A percentile compares a stretch with the other conserved stretches of the same genome.
Conservation (phyloP, 2,888 invertebrate species). For the Aleiodes alternator region DNA sequence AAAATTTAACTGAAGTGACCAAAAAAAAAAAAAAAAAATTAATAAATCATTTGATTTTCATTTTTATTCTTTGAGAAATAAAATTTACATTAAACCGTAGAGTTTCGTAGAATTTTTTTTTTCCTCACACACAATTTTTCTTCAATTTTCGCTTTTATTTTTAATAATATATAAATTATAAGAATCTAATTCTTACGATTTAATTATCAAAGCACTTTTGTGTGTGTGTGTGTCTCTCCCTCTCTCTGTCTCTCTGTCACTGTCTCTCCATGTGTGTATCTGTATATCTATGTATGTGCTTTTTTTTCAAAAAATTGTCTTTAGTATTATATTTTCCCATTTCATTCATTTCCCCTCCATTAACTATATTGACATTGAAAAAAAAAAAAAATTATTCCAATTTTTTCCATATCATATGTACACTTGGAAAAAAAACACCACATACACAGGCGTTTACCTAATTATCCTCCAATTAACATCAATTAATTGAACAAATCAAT, state of each 20-base stretch:
- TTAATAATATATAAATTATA: conserved; percentile 67
- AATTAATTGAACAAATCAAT: too few species aligned
- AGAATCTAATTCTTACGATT: conserved; percentile 64
- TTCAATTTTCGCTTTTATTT: conserved; percentile 9
- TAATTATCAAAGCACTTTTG: conserved; percentile 59
- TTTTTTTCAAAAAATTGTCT: background rate
- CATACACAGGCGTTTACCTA: background rate
- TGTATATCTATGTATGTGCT: too few species aligned
- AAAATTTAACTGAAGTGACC: too few species aligned
- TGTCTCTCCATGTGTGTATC: too few species aligned
- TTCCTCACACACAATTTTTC: background rate
- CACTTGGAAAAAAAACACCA: conserved; percentile 10
- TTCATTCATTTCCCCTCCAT: conserved; percentile 52
- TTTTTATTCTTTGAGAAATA: background rate
- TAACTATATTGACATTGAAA: too few species aligned
- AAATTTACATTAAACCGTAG: too few species aligned
- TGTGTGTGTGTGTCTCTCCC: conserved; percentile 47
- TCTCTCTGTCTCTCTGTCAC: too few species aligned
- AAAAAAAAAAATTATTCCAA: background rate
- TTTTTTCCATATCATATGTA: conserved; percentile 32
- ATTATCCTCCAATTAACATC: conserved; percentile 28
- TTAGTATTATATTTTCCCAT: conserved; percentile 59
- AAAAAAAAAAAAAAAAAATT: too few species aligned
- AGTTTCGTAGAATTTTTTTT: too few species aligned
- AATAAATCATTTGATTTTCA: background rate